A percentile compares a stretch with the other conserved stretches of the same genome.
Evolutionary conservation across 2,113 vertebrate genomes (phyloP).

Genomic region (Prunella himalayana): DNA sequence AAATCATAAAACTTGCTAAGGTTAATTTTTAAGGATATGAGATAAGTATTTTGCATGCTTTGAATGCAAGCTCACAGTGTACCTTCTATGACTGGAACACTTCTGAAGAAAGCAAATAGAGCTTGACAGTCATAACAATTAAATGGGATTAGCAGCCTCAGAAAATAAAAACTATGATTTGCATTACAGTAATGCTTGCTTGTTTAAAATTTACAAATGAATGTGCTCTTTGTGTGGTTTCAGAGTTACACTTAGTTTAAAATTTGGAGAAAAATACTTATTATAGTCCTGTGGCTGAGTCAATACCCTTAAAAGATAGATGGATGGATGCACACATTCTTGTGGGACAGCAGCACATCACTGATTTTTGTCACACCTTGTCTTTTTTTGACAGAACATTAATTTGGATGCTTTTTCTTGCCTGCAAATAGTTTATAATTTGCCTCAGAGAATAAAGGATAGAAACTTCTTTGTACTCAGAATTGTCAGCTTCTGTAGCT

Average conservation of each 20-base stretch:
- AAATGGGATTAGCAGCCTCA: background rate
- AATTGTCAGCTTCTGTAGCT: conserved; percentile 33
- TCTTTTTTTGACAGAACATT: background rate
- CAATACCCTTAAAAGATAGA: background rate
- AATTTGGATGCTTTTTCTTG: background rate
- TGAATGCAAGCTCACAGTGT: background rate
- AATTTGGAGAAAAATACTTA: background rate
- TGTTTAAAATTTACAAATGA: background rate
- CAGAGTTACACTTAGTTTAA: background rate
- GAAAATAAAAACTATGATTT: background rate
- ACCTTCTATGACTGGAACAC: background rate
- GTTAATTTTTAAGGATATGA: background rate
- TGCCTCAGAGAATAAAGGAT: background rate
- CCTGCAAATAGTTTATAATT: background rate
- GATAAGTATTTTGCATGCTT: background rate
- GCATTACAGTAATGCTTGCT: background rate
- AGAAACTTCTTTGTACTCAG: background rate
- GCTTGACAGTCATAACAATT: background rate
- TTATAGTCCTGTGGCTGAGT: background rate
- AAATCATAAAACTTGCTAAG: background rate
- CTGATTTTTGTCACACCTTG: background rate
- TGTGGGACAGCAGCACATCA: background rate
- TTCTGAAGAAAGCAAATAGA: background rate
- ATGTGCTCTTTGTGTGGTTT: background rate
- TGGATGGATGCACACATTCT: background rate